Conservation (phyloP, 2,888 invertebrate species). For the Rhingia rostrata region DNA sequence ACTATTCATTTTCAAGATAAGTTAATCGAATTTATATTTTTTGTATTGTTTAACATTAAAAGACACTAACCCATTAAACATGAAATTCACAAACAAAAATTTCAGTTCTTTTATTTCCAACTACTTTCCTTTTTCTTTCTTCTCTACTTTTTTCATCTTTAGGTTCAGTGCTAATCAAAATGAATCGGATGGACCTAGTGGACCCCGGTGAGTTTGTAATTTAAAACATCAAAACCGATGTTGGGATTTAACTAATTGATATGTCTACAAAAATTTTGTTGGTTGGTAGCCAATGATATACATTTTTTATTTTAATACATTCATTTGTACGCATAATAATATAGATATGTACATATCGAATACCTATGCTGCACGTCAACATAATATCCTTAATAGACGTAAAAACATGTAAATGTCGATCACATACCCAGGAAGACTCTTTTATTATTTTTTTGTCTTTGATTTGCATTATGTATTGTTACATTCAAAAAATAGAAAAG, state of each 20-base stretch:
- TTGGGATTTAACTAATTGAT: slow-evolving; percentile 20
- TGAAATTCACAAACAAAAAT: slow-evolving; percentile 39
- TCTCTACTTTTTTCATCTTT: slow-evolving; percentile 80
- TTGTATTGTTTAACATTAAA: slow-evolving; percentile 4
- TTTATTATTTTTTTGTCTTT: slow-evolving; percentile 12
- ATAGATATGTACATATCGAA: not conserved
- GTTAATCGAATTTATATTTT: not conserved
- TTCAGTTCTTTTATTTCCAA: slow-evolving; percentile 71
- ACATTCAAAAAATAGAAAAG: slow-evolving; percentile 1
- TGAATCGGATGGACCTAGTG: slow-evolving; percentile 79
- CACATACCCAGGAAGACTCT: not conserved
- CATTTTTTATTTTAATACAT: not conserved
- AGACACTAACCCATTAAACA: slow-evolving; percentile 22
- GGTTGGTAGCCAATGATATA: slow-evolving; percentile 25
- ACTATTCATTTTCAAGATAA: not conserved
- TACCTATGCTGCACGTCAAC: slow-evolving; percentile 23
- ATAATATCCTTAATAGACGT: not conserved
- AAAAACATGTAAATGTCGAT: not conserved
- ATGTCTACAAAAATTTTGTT: slow-evolving; percentile 20
- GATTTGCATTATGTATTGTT: slow-evolving; percentile 27
- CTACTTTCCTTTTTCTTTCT: slow-evolving; percentile 76
- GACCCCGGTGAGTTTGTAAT: slow-evolving; percentile 81
- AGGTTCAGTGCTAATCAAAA: slow-evolving; percentile 83
- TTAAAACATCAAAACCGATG: slow-evolving; percentile 48
- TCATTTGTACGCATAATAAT: not conserved